Base-by-base conservation (phyloP, 23 tunicate genomes). In the Halocynthia roretzi region DNA sequence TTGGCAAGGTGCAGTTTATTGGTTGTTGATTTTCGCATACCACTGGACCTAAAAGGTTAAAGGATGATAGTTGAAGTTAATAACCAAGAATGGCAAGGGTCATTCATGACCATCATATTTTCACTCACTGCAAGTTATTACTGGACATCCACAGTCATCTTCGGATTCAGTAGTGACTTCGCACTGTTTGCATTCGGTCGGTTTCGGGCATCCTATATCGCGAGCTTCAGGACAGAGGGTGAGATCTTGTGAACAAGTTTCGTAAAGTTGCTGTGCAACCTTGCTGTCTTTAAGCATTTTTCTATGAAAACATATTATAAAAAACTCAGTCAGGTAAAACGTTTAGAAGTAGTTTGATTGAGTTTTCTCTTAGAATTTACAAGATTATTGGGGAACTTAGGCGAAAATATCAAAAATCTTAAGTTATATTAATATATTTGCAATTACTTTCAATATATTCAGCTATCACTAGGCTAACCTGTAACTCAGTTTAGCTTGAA, bases 181-280 rank as follows among this genome's bases (percentile, higher is more conserved):
- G 62, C 87, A 83, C 52, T 75, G 71, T 20, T 49, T 65, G 65
- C 87, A 83, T 53, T 80, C 83, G 14, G 67, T 76, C 20, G 77
- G 77, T 51, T 83, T 80, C 55, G 81, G 82, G 77, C 87, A 83
- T 18, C 87, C 87, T 17, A 83, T 21, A 21, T 83, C 87, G 23
- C 52, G 58, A 6, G 82, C 76, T 8, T 17, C 54, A 2, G 87
- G 87, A 44, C 87, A 83, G 14, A 83, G 74, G 7, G 75, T 19
- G 6, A 80, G 56, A 55, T 76, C 82, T 83, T 83, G 87, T 50
- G 69, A 60, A 75, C 87, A 83, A 54, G 76, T 76, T 21, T 54
- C 22, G 66, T 83, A 83, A 23, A 83, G 81, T 12, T 55, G 50
- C 51, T 44, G 20, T 23, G 87, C 76, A 6, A 71, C 49, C 6